Percentiles rank a stretch among this genome's conserved stretches.
These are phyloP conservation scores for Julus scandinavius DNA, from an alignment of 2,888 invertebrate species.

Conservation along the genomic window DNA sequence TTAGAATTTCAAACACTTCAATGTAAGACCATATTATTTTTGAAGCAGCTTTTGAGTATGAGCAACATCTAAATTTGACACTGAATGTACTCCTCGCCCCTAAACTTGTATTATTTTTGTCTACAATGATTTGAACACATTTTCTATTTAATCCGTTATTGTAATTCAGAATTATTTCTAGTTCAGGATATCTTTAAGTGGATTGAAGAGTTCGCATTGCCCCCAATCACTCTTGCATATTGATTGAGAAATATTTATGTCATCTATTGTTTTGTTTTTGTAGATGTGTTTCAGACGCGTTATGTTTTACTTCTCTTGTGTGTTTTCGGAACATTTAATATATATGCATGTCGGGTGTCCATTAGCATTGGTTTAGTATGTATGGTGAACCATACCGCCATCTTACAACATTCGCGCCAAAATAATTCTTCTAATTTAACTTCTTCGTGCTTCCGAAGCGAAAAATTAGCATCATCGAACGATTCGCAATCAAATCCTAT, in stretches of 20 bases:
- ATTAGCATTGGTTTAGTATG: slow-evolving; percentile 47
- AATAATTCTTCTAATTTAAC: neutral
- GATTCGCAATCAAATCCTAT: neutral
- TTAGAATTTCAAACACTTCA: too few relatives aligned
- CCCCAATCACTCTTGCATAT: neutral
- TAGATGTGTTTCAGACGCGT: neutral
- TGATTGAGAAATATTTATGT: neutral
- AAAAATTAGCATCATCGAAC: neutral
- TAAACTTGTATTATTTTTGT: too few relatives aligned
- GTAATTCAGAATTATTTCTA: neutral
- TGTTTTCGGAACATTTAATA: slow-evolving; percentile 44
- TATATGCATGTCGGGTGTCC: slow-evolving; percentile 14
- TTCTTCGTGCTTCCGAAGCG: neutral
- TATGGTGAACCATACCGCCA: slow-evolving; percentile 51
- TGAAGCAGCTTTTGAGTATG: too few relatives aligned
- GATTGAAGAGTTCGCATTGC: neutral
- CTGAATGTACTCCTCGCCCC: too few relatives aligned
- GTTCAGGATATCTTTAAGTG: neutral
- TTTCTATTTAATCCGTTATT: too few relatives aligned
- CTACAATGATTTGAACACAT: too few relatives aligned
- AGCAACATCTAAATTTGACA: too few relatives aligned
- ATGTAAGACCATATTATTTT: too few relatives aligned
- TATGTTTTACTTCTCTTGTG: slow-evolving; percentile 9
- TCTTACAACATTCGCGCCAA: neutral
- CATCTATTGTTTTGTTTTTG: neutral